Conservation (phyloP, 2,113 vertebrate genomes). For the Mola mola region DNA sequence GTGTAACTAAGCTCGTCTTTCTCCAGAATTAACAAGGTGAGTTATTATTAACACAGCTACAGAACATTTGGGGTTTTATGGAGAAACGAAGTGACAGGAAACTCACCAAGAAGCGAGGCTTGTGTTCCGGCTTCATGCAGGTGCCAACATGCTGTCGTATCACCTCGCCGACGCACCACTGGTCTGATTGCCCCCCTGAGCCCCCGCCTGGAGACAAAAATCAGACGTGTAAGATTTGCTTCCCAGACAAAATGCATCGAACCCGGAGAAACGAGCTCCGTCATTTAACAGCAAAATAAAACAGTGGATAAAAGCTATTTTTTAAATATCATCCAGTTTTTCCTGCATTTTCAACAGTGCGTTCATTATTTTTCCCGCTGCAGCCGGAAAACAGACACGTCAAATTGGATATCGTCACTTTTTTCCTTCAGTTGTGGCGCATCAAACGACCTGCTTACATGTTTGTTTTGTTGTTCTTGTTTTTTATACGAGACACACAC, state of each 20-base stretch:
- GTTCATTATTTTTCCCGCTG: conserved; percentile 7
- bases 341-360: background rate
- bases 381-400: conserved; percentile 9
- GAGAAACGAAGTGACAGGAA: too few species aligned
- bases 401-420: conserved; percentile 4
- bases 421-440: background rate
- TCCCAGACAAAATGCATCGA: too few species aligned
- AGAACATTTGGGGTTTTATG: too few species aligned
- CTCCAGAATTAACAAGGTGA: too few species aligned
- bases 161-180: conserved; percentile 73
- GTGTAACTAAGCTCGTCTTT: too few species aligned
- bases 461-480: too few species aligned
- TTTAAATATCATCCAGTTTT: conserved; percentile 35
- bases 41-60: too few species aligned
- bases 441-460: background rate
- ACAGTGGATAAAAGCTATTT: too few species aligned
- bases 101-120: conserved; percentile 89
- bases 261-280: too few species aligned
- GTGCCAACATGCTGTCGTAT: conserved; percentile 84
- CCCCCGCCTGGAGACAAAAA: conserved; percentile 77
- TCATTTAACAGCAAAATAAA: too few species aligned
- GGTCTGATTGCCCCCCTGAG: conserved; percentile 63
- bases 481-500: too few species aligned
- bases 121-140: conserved; percentile 73
- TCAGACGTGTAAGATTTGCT: too few species aligned